Evolutionary conservation across 2,797 vertebrate species (phyloP), one percentile per base, ranked within the genome.

Genomic region (Delichon dasypus): DNA sequence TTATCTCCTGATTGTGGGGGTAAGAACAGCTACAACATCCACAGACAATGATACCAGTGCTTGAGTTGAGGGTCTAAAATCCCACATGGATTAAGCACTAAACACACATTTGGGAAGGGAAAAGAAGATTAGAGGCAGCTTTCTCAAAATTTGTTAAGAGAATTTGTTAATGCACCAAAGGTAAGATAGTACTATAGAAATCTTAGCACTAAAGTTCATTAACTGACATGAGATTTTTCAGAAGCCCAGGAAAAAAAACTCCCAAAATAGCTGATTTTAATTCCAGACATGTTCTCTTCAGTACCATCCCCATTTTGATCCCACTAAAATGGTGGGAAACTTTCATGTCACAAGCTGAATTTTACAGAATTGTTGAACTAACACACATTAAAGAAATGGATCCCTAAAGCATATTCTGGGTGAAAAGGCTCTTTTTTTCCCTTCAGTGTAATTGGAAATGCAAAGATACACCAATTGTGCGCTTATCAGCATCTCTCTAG

Each of bases 1-100:
- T 30, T 62, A 4, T 10, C 11, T 26, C 53, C 25, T 32, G 7
- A 5, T 8, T 44, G 10, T 53, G 67, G 15, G 16, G 25, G 10
- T 70, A 48, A 77, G 25, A n/a, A 2, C n/a, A 44, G 5, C 40
- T 22, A 1, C 4, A 50, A 27, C 26, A 74, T 25, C 48, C 60
- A 47, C 36, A 64, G 25, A 40, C 0, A 2, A 7, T 6, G 7
- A 36, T 4, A 70, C 0, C 26, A 50, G 29, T 3, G 40, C n/a
- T 6, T 47, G 42, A 75, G 51, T 2, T 76, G 20, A 50, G 16
- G 18, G 44, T 91, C 3, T 44, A 16, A 64, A 80, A 60, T n/a
- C 34, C 51, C 40, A 57, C 61, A 10, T 15, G 21, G 27, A 34
- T 2, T 13, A 32, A 62, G 4, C 8, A 54, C 7, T 4, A 25